phyloP scores from a whole-genome alignment of 2,888 invertebrate species.

The Dryococelus australis region DNA sequence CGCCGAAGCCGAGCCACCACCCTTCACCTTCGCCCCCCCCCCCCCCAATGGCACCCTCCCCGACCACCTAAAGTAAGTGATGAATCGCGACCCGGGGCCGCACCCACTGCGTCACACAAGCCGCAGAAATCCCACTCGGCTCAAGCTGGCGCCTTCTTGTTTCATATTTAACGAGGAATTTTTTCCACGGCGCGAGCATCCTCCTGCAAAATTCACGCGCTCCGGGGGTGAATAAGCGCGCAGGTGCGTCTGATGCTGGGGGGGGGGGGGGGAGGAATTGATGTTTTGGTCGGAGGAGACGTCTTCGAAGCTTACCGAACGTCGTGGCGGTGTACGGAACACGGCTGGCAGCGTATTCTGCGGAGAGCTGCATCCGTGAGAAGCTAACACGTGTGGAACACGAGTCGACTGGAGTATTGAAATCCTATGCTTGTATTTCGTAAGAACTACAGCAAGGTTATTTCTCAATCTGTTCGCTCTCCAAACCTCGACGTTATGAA shows the following conservation, averaged over 20 bases:
- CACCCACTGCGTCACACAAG: neutral
- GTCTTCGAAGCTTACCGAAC: neutral
- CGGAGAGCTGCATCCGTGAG: no score
- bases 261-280: neutral
- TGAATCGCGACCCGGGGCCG: neutral
- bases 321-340: neutral
- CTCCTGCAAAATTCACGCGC: no score
- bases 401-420: no score
- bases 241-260: neutral
- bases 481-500: no score
- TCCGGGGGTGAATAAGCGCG: neutral
- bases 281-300: neutral
- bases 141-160: neutral
- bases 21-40: no score
- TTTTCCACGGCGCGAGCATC: neutral
- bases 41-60: no score
- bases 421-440: no score
- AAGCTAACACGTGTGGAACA: no score
- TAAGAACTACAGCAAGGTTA: no score
- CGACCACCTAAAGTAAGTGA: neutral
- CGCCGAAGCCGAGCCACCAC: neutral
- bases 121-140: neutral
- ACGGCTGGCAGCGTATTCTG: no score
- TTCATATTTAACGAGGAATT: conserved; percentile 16
- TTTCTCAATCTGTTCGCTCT: no score